These are phyloP conservation scores for Chalcis sispes DNA, from an alignment of 2,888 invertebrate species.

Conservation along the genomic window DNA sequence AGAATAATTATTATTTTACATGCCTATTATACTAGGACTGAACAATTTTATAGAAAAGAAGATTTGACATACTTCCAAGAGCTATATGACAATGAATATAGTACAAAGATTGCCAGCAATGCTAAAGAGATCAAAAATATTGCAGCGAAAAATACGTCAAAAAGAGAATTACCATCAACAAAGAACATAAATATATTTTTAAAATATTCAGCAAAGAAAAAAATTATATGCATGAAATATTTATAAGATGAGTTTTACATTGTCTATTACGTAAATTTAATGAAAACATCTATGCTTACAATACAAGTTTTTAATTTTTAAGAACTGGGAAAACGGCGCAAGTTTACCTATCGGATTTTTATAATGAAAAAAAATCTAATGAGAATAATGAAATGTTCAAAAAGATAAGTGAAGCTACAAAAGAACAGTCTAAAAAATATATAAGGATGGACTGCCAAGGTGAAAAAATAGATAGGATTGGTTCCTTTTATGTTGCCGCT, in stretches of 20 bases:
- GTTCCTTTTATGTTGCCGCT: neutral
- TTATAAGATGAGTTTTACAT: neutral
- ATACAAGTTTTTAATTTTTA: conserved; percentile 5
- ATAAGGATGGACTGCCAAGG: conserved; percentile 7
- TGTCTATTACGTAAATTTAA: neutral
- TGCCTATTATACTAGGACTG: no score
- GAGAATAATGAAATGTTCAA: neutral
- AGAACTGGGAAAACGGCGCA: neutral
- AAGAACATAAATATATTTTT: neutral
- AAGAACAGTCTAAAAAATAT: conserved; percentile 4
- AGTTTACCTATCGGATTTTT: neutral
- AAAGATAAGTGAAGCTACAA: neutral
- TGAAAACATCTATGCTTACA: neutral
- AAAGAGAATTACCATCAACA: neutral
- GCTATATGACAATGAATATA: neutral
- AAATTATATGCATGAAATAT: neutral
- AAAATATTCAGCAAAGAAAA: neutral
- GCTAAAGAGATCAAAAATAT: neutral
- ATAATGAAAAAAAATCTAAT: neutral
- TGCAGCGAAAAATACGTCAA: neutral
- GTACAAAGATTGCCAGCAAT: neutral
- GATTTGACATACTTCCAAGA: neutral
- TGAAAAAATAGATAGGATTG: conserved; percentile 1
- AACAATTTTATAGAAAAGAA: no score
- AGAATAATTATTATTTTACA: neutral